phyloP scores from a whole-genome alignment of 2,888 invertebrate species.

The Dascillus cervinus region DNA sequence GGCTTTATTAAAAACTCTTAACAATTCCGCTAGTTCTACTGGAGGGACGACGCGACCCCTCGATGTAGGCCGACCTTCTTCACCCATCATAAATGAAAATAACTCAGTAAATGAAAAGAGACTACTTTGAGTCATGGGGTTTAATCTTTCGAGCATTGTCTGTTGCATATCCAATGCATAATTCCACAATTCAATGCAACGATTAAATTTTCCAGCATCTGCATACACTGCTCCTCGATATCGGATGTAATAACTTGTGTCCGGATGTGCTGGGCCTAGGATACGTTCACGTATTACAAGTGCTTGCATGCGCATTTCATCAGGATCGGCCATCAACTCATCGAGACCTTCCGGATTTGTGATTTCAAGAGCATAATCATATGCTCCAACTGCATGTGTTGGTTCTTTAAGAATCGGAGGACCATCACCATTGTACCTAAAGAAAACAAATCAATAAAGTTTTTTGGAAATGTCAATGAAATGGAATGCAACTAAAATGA shows the following conservation, averaged over 20 bases:
- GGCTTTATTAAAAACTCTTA: conserved; percentile 75
- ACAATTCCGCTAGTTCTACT: conserved; percentile 73
- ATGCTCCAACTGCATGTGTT: conserved; percentile 70
- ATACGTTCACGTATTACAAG: conserved; percentile 88
- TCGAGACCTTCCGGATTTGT: conserved; percentile 70
- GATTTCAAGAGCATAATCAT: conserved; percentile 82
- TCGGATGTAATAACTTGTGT: conserved; percentile 93
- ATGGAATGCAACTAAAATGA: too few relatives aligned
- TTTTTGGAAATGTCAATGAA: too few relatives aligned
- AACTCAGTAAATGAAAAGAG: conserved; percentile 92
- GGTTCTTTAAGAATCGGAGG: conserved; percentile 65
- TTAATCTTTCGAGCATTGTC: conserved; percentile 83
- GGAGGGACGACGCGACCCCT: conserved; percentile 65
- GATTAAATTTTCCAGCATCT: conserved; percentile 82
- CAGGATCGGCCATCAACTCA: conserved; percentile 85
- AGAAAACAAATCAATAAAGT: too few relatives aligned
- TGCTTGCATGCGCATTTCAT: conserved; percentile 94
- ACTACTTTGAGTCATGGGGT: conserved; percentile 91
- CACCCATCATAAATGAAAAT: conserved; percentile 89
- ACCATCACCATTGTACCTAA: conserved; percentile 44
- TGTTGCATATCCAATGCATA: conserved; percentile 96
- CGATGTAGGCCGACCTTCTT: conserved; percentile 59
- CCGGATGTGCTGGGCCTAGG: conserved; percentile 86
- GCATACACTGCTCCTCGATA: conserved; percentile 71
- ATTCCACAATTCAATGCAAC: conserved; percentile 92